Evolutionary conservation across 2,888 invertebrate species (phyloP), one percentile per base, ranked within the genome.

Genomic region (Galeopsomyia nigrocyanea): DNA sequence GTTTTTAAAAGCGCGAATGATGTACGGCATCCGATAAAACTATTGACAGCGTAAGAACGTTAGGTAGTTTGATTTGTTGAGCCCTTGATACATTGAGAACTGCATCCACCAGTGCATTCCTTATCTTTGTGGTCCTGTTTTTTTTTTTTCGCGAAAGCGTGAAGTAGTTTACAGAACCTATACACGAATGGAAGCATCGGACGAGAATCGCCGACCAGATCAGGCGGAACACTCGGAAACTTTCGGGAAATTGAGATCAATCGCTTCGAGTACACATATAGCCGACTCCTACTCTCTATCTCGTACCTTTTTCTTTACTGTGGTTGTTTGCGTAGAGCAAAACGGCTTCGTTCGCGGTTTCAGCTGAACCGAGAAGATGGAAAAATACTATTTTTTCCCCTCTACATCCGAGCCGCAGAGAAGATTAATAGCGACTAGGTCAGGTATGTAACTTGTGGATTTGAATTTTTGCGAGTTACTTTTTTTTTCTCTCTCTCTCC

Each of bases 181-280:
- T n/a, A 74, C 70, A 64, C 39, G 39, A 74, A 53, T 14, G 56
- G 60, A 63, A 57, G 26, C 5, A 26, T 26, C 5, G 5, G 26
- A 26, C 5, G 26, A 26, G 26, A 26, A 9, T 50, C 49, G 60
- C 50, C 63, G 72, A 16, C 68, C 74, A 74, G 77, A 76, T 76
- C 61, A 67, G 66, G 73, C 73, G 68, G 74, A 74, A 66, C 61
- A 74, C 76, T 71, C 63, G 67, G 63, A 76, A 77, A 78, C 71
- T 78, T 77, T 75, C 65, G 66, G 76, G 76, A 79, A 79, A 80
- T 80, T 73, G 78, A 77, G 79, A 79, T 76, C 76, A 78, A 80
- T 80, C 70, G 77, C 53, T 39, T 39, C 10, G 5, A 39, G 39
- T 13, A 51, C 56, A 74, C 70, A 75, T 71, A 68, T 31, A 31